Conservation (phyloP, 2,113 vertebrate species). For the Capreolus pygargus region DNA sequence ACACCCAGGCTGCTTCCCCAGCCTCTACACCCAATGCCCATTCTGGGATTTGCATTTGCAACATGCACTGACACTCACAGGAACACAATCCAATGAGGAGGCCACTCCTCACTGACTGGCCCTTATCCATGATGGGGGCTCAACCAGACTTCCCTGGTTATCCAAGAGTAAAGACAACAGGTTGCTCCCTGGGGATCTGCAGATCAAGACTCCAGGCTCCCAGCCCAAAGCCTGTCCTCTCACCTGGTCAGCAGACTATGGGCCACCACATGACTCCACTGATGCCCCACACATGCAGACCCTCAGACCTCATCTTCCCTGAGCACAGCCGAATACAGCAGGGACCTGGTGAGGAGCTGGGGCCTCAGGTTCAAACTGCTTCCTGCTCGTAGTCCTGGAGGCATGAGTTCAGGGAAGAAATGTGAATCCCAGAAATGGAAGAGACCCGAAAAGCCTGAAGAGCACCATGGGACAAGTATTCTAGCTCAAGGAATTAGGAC, state of each 20-base stretch:
- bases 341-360: not conserved
- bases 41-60: not conserved
- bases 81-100: not conserved
- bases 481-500: not conserved
- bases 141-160: not conserved
- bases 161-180: not conserved
- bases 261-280: not conserved
- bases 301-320: not conserved
- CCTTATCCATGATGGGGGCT: not conserved
- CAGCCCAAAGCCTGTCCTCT: not conserved
- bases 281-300: not conserved
- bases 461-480: too few species aligned
- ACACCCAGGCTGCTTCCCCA: rapidly evolving
- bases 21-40: not conserved
- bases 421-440: not conserved
- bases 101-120: rapidly evolving
- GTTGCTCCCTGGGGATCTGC: not conserved
- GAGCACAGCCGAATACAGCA: not conserved
- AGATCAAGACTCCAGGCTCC: not conserved
- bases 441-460: not conserved
- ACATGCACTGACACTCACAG: rapidly evolving
- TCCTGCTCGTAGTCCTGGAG: not conserved
- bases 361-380: not conserved
- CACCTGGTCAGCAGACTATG: not conserved
- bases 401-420: not conserved